phyloP scores from a whole-genome alignment of 2,113 vertebrate species.

The Sapayoa aenigma region DNA sequence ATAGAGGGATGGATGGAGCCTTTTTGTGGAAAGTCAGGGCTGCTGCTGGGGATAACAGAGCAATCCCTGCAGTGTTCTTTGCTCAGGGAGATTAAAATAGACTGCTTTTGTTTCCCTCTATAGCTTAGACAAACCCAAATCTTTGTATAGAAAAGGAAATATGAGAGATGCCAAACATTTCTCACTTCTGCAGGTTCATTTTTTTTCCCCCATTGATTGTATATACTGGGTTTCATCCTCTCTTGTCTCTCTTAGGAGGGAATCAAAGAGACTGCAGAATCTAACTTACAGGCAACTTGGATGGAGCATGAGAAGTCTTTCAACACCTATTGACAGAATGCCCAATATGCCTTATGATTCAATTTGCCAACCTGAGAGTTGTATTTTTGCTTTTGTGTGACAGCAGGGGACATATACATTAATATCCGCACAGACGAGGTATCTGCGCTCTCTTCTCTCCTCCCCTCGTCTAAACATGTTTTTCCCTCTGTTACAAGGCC shows the following conservation, averaged over 20 bases:
- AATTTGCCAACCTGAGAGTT: not conserved
- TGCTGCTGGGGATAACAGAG: conserved; percentile 36
- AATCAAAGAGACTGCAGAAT: conserved; percentile 26
- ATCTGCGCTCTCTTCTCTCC: not conserved
- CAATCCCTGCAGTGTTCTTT: conserved; percentile 27
- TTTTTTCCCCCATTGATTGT: not conserved
- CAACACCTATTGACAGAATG: not conserved
- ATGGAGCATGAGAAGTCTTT: not conserved
- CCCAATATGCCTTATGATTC: not conserved
- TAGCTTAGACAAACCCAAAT: conserved; percentile 31
- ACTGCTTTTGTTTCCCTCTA: conserved; percentile 39
- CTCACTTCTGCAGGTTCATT: not conserved
- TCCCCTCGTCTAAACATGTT: not conserved
- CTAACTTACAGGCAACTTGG: conserved; percentile 11
- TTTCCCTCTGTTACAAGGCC: not conserved
- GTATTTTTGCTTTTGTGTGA: not conserved
- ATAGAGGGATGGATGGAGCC: not conserved
- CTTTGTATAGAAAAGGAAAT: conserved; percentile 25
- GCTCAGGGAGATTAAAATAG: conserved; percentile 52
- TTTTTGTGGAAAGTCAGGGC: conserved; percentile 17
- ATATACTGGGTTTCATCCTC: not conserved
- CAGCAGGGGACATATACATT: not conserved
- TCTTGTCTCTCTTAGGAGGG: not conserved
- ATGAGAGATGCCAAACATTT: not conserved
- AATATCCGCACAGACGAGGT: not conserved